Base-by-base conservation (phyloP, 2,888 invertebrate genomes). In the Anoplius nigerrimus region DNA sequence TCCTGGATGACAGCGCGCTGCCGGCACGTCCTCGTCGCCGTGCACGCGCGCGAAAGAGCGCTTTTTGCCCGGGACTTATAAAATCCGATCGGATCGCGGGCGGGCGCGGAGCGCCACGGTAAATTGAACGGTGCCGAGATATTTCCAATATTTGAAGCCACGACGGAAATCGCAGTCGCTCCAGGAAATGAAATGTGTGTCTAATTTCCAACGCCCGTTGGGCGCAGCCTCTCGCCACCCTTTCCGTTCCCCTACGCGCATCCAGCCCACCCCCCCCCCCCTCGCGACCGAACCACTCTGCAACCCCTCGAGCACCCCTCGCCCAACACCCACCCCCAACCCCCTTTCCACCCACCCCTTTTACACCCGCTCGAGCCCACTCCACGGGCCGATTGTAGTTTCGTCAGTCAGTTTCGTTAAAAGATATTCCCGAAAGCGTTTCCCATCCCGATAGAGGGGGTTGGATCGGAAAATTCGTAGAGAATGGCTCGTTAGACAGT, bases 131-230 rank as follows among this genome's bases (percentile, higher is more conserved):
- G 71, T 72, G 66, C 75, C 72, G 77, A 74, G 83, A 84, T 85
- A 84, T 86, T 87, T 87, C 84, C 87, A 86, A 87, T 87, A 86
- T 86, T 86, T 84, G 85, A 86, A 85, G 84, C 77, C 74, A 78
- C 76, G 81, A 75, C 87, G 87, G 87, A 87, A 86, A 82, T 82
- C 81, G 82, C 84, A 85, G 85, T 85, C 85, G 84, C 76, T 84
- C 72, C 87, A 86, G 87, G 87, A 87, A 87, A 87, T 87, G 87
- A 87, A 87, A 87, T 78, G 87, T 86, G 86, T 86, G 87, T 87
- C 86, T 87, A 87, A 87, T 87, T 87, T 87, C 86, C 86, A 87
- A 86, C 82, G 79, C 76, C 56, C 58, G 77, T 74, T 67, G 76
- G 66, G 69, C 66, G 60, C 74, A 67, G 71, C 53, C 57, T 72